Base-by-base conservation (phyloP, 1,140 invertebrate genomes). In the Lamellibrachia luymesi region DNA sequence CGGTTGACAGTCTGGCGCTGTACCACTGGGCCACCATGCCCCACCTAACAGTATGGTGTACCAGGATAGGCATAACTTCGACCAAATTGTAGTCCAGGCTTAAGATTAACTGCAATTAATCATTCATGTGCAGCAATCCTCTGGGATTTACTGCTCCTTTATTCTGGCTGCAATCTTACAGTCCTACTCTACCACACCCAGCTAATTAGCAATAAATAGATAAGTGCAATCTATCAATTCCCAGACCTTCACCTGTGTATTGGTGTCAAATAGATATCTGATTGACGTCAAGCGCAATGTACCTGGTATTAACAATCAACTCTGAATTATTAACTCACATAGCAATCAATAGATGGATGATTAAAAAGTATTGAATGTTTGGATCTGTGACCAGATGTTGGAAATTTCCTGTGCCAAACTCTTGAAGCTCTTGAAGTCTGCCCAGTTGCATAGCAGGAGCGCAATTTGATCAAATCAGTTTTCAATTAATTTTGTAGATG, bases 281-380 rank as follows among this genome's bases (percentile, higher is more conserved):
- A 0, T 80, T 80, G 64, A 22, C 17, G 5, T 22, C 64, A 80
- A 80, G 25, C 25, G 64, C 64, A 80, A 2, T 80, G 64, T 80
- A 80, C 17, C 64, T 80, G 13, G 64, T 17, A 80, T 80, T 80
- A 80, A 80, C 64, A 80, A 80, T 80, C 64, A 80, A 80, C 64
- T 22, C 8, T 80, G 17, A 80, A 80, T 80, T 80, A 80, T 80
- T 80, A 22, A 80, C 64, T 22, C 17, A 10, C 17, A 10, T 22
- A 80, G 64, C 64, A 80, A 80, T 80, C 64, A 80, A 80, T 80
- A 22, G 64, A 22, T 80, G 64, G 2, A 80, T 80, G 64, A 80
- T 80, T 80, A 80, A 80, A 80, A 80, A 80, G 64, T 80, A 80
- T 80, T 80, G 64, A 80, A 80, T 80, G 64, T 80, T 80, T 80